These are phyloP conservation scores for Crematogaster levior DNA, from an alignment of 2,888 invertebrate species.

Conservation along the genomic window DNA sequence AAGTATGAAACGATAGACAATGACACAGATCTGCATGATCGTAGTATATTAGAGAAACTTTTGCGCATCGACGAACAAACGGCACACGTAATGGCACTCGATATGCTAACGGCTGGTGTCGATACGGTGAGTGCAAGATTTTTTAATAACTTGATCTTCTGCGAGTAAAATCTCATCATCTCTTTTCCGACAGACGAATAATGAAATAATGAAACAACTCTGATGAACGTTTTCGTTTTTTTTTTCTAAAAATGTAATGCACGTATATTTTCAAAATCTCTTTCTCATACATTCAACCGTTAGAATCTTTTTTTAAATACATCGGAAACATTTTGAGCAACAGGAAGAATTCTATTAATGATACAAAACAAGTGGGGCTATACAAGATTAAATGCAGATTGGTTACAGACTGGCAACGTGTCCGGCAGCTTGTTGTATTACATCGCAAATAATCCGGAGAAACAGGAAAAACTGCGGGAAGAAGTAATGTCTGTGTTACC, in stretches of 20 bases:
- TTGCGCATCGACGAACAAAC: slow-evolving; percentile 88
- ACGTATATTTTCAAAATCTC: background rate
- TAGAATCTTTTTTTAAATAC: background rate
- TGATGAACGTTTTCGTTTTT: background rate
- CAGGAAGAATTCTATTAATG: background rate
- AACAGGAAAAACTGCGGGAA: slow-evolving; percentile 88
- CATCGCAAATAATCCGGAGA: slow-evolving; percentile 88
- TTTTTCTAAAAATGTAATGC: background rate
- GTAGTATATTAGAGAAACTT: slow-evolving; percentile 89
- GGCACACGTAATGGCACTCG: slow-evolving; percentile 90
- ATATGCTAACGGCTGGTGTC: slow-evolving; percentile 90
- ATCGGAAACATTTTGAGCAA: background rate
- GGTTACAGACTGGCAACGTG: slow-evolving; percentile 87
- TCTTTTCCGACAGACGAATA: background rate
- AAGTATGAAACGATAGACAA: slow-evolving; percentile 83
- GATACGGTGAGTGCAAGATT: slow-evolving; percentile 88
- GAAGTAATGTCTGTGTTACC: slow-evolving; percentile 87
- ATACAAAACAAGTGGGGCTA: too few relatives aligned
- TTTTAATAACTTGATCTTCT: background rate
- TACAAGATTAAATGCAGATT: background rate
- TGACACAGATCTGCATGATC: slow-evolving; percentile 84
- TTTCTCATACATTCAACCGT: background rate
- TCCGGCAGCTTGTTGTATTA: slow-evolving; percentile 87
- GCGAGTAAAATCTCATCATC: background rate
- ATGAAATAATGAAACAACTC: background rate